Evolutionary conservation across 2,888 invertebrate genomes (phyloP), one percentile per base, ranked within the genome.

Genomic region (Scelioninae gen. 1): DNA sequence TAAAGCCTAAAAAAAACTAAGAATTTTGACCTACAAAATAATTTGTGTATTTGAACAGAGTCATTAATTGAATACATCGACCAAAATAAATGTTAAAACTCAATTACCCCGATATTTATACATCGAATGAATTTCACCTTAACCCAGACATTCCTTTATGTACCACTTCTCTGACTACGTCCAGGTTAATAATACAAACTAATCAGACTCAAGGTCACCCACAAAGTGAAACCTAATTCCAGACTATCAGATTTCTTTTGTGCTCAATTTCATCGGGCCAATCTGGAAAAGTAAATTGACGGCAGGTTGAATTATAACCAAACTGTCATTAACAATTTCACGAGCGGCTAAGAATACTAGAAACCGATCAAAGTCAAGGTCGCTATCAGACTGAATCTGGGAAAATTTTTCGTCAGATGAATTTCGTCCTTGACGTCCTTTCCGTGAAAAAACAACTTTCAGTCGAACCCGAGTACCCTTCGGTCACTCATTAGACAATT

Each of bases 401-500:
- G 53, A 76, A 81, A 81, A 66, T 72, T 79, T 82, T 80, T 76
- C 65, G 51, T 58, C 58, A 6, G 58, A 55, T 72, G 74, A 38
- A 51, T n/a, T 43, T 55, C 43, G 77, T 71, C 71, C 71, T 82
- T 80, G 76, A 71, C 75, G 53, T 55, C 58, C 71, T 85, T 88
- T 88, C 86, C 84, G 84, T 88, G 85, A 86, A 89, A 84, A 83
- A 86, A 79, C 76, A 87, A 88, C 88, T 88, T 88, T 89, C 86
- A 80, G 51, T 63, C 63, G 82, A 63, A 72, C 53, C 47, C 62
- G 49, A 81, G 81, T 88, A 87, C 88, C 89, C 90, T 88, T 89
- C 88, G 89, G 88, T 88, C 89, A 87, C 89, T 89, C 88, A 90
- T 92, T 92, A 92, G 91, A 92, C 87, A 91, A 91, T 92, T 91